Evolutionary conservation across 1,140 invertebrate genomes (phyloP).

Genomic region (Andrena cerasifolii): DNA sequence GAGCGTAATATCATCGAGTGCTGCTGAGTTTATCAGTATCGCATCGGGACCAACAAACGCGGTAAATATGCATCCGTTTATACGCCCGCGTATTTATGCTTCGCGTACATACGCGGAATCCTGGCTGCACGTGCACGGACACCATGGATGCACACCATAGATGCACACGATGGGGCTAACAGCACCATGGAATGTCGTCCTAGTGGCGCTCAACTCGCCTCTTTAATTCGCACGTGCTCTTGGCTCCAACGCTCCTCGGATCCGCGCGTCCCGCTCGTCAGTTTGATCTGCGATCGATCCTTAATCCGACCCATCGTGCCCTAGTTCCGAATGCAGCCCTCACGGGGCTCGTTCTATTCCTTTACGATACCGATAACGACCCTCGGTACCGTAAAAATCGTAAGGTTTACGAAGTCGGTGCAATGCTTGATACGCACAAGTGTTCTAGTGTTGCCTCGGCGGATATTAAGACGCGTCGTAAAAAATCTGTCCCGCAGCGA

Average conservation of each 20-base stretch:
- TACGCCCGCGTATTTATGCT: slow-evolving; percentile 49
- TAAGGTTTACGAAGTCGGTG: not conserved
- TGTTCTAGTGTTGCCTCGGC: not conserved
- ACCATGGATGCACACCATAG: slow-evolving; percentile 48
- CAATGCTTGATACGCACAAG: slow-evolving; percentile 10
- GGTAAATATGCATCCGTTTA: slow-evolving; percentile 53
- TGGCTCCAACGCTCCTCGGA: not conserved
- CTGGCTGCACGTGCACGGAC: slow-evolving; percentile 69
- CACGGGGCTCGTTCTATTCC: not conserved
- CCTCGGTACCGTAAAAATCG: slow-evolving; percentile 3
- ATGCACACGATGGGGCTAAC: slow-evolving; percentile 74
- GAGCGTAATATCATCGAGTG: not conserved
- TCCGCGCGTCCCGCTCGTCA: slow-evolving; percentile 8
- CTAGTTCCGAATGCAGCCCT: not conserved
- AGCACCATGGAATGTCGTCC: slow-evolving; percentile 80
- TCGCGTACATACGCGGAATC: slow-evolving; percentile 35
- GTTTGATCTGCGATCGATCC: not conserved
- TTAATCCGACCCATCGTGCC: not conserved
- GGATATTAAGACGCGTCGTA: slow-evolving; percentile 29
- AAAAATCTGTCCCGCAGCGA: not conserved
- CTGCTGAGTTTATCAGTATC: not conserved
- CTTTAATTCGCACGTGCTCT: slow-evolving; percentile 78
- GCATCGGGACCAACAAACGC: not conserved
- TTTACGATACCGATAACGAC: slow-evolving; percentile 26
- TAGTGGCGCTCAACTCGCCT: slow-evolving; percentile 82